phyloP scores from a whole-genome alignment of 2,797 vertebrate species.

The Tachyglossus aculeatus region DNA sequence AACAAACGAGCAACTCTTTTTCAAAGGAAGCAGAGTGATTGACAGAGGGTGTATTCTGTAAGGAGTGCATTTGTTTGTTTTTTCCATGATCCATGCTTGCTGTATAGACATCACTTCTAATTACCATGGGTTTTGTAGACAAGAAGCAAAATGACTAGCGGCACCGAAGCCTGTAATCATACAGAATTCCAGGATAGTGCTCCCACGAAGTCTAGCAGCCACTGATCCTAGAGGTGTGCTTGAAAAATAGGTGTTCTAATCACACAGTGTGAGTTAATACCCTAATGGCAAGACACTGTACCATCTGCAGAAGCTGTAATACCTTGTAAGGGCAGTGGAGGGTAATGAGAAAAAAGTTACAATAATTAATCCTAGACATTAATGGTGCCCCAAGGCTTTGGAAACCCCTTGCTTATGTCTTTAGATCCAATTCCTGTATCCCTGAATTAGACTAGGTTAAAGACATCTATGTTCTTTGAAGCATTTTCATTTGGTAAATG shows the following conservation, averaged over 20 bases:
- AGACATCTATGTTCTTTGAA: not conserved
- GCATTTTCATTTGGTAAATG: no score
- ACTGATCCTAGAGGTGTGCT: not conserved
- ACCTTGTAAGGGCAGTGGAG: not conserved
- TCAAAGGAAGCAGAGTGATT: no score
- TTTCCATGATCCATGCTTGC: no score
- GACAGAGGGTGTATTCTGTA: no score
- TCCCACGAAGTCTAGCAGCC: not conserved
- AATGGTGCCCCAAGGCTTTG: slow-evolving; percentile 3
- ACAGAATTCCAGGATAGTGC: not conserved
- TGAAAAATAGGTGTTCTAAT: not conserved
- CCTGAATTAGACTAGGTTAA: not conserved
- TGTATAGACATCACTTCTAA: no score
- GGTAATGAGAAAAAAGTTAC: not conserved
- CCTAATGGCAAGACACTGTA: not conserved
- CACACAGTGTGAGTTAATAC: not conserved
- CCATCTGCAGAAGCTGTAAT: not conserved
- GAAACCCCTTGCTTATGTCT: not conserved
- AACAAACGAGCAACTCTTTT: no score
- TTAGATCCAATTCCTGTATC: not conserved
- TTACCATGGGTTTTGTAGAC: no score
- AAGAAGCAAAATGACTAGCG: not conserved
- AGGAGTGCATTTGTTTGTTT: no score
- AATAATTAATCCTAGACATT: not conserved
- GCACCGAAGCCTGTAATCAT: not conserved